These are phyloP conservation scores for Drosophila gaucha DNA, from an alignment of 2,888 invertebrate genomes.

Conservation along the genomic window DNA sequence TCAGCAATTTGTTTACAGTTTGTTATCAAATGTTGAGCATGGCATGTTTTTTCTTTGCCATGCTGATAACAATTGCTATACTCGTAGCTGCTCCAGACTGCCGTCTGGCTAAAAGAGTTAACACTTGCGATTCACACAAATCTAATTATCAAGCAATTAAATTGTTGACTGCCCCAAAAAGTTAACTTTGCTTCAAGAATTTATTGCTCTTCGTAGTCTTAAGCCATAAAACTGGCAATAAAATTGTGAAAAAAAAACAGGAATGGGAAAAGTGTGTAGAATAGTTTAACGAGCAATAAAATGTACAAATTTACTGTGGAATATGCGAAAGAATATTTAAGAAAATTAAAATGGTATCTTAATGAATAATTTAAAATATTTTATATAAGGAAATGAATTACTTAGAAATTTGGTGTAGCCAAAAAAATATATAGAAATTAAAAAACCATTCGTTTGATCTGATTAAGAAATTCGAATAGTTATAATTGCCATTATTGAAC, in stretches of 20 bases:
- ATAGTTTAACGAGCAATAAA: slow-evolving; percentile 17
- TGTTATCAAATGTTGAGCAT: slow-evolving; percentile 44
- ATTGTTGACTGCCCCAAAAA: slow-evolving; percentile 47
- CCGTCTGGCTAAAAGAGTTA: slow-evolving; percentile 32
- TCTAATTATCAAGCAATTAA: slow-evolving; percentile 69
- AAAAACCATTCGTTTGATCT: too few species aligned
- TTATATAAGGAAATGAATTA: too few species aligned
- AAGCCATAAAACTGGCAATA: slow-evolving; percentile 34
- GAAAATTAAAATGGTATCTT: too few species aligned
- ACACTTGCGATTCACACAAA: slow-evolving; percentile 32
- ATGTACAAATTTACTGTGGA: slow-evolving; percentile 22
- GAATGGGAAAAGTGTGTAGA: not conserved
- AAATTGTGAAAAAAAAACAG: slow-evolving; percentile 28
- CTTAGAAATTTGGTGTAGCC: too few species aligned
- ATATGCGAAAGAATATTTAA: not conserved
- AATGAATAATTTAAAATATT: too few species aligned
- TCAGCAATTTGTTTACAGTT: slow-evolving; percentile 28
- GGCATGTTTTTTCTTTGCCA: slow-evolving; percentile 12
- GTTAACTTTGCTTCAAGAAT: slow-evolving; percentile 29
- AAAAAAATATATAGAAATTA: too few species aligned
- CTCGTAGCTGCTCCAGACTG: slow-evolving; percentile 1
- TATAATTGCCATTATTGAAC: too few species aligned
- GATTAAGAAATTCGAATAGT: too few species aligned
- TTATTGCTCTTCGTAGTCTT: slow-evolving; percentile 35
- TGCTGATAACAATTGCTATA: slow-evolving; percentile 25